Base-by-base conservation (phyloP, 2,113 vertebrate genomes). In the Poicephalus meyeri region DNA sequence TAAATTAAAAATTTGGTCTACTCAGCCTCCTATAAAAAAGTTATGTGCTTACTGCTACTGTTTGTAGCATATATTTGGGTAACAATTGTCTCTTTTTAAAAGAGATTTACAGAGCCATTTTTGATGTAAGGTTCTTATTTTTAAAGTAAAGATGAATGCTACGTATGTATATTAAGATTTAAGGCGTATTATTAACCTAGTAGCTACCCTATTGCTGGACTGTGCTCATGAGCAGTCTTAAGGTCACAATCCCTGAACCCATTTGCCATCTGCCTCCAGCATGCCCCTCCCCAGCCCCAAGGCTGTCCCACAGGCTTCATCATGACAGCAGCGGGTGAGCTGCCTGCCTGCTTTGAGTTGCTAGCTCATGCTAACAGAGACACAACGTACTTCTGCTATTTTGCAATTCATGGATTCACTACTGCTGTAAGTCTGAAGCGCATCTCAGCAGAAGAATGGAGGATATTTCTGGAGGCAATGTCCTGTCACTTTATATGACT, bases 281-380 rank as follows among this genome's bases (percentile, higher is more conserved):
- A 5, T 29, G 25, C 26, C 9, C 7, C 6, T 53, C 4, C 11
- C 3, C 33, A 44, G n/a, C 31, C 21, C 16, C 33, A 41, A 19
- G 14, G 41, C 37, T n/a, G 39, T 61, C 28, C 47, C 66, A 55
- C 6, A 66, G 13, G 23, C 23, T n/a, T 41, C 31, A 14, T 6
- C 8, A 26, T 35, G 42, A 44, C 42, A 58, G 33, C 37, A 74
- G 19, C 4, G 31, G 19, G 21, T 6, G 58, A 29, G 16, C 46
- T 61, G 28, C 39, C 16, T 2, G 1, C 29, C 39, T 56, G 26
- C 26, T 19, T 50, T 47, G 16, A 9, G 21, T 21, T 29, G 20
- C 25, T 4, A 2, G 41, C 55, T 10, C 47, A 12, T 0, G 2
- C 24, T 61, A 61, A 18, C 1, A 2, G 17, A 58, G 3, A 19